phyloP scores from a whole-genome alignment of 1,140 invertebrate genomes.

The Bombus picipes region DNA sequence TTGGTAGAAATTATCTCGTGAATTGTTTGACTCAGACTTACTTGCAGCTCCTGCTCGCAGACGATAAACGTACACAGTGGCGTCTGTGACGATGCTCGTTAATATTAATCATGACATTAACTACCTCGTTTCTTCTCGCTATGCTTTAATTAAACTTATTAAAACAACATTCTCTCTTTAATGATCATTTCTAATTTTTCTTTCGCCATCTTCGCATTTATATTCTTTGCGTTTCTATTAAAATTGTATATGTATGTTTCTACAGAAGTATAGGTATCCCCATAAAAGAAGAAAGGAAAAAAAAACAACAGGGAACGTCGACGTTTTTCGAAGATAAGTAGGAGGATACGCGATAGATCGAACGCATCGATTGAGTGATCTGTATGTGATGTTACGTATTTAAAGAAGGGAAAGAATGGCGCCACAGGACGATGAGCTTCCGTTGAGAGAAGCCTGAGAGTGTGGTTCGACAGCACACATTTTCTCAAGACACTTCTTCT shows the following conservation, averaged over 20 bases:
- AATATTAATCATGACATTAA: neutral
- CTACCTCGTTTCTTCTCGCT: neutral
- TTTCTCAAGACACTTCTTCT: conserved; percentile 6
- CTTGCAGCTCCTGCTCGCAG: neutral
- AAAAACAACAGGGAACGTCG: neutral
- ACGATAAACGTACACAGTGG: neutral
- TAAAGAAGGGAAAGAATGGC: conserved; percentile 30
- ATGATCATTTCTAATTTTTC: neutral
- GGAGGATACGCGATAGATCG: neutral
- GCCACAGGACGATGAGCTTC: conserved; percentile 41
- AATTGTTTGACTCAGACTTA: conserved; percentile 30
- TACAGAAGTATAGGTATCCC: too few species aligned
- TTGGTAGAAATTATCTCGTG: conserved; percentile 24
- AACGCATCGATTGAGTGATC: neutral
- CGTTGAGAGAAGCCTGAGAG: conserved; percentile 45
- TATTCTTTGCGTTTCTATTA: neutral
- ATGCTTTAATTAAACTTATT: neutral
- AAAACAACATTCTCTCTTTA: neutral
- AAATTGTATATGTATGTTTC: neutral
- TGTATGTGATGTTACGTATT: neutral
- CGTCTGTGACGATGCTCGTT: neutral
- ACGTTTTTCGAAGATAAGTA: neutral
- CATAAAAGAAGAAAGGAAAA: too few species aligned
- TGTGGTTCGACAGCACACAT: conserved; percentile 2
- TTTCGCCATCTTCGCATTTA: too few species aligned